A percentile compares a stretch with the other conserved stretches of the same genome.
These are phyloP conservation scores for Trematomus bernacchii DNA, from an alignment of 2,797 vertebrate genomes.

Conservation along the genomic window DNA sequence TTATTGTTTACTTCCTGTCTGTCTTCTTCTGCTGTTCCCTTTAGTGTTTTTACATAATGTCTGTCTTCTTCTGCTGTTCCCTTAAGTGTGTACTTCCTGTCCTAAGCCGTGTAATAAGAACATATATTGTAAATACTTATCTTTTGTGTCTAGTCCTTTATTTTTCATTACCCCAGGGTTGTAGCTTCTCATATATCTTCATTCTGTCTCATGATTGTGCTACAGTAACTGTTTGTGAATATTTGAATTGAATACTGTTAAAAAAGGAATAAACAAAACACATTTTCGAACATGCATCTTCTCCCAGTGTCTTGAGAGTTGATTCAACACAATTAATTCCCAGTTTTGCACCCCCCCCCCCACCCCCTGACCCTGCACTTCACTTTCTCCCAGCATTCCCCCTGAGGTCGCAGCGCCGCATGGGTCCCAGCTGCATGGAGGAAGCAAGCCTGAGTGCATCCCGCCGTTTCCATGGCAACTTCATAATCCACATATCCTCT, in stretches of 20 bases:
- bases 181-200: no score
- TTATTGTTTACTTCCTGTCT: no score
- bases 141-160: no score
- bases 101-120: no score
- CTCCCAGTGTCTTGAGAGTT: slow-evolving; percentile 16
- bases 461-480: slow-evolving; percentile 67
- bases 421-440: slow-evolving; percentile 74
- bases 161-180: no score
- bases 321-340: slow-evolving; percentile 52
- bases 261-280: background rate
- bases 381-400: slow-evolving; percentile 56
- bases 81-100: no score
- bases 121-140: no score
- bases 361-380: slow-evolving; percentile 40
- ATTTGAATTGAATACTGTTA: background rate
- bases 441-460: slow-evolving; percentile 71
- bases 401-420: slow-evolving; percentile 55
- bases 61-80: no score
- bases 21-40: no score
- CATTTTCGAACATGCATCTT: slow-evolving; percentile 6
- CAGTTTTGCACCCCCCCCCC: background rate
- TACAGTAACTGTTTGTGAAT: no score
- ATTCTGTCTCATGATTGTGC: no score
- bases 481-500: slow-evolving; percentile 55
- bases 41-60: no score